Conservation (phyloP, 1,140 invertebrate species). For the Heliothis subflexa region DNA sequence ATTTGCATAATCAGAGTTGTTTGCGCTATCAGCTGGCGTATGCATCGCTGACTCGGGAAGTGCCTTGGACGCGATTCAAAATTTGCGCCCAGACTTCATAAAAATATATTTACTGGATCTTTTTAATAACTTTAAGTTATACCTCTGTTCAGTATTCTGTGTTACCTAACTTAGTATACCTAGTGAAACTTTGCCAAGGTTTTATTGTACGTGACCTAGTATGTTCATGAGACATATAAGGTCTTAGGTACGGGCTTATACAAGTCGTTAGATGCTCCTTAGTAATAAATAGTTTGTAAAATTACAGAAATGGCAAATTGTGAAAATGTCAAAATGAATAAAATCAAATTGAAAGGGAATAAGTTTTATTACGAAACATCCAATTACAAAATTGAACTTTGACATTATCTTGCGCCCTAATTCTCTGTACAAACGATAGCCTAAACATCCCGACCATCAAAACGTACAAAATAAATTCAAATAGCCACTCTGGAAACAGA, state of each 20-base stretch:
- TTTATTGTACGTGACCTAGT: too few species aligned
- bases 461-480: conserved; percentile 23
- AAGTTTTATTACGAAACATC: not conserved
- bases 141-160: too few species aligned
- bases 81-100: conserved; percentile 13
- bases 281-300: too few species aligned
- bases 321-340: too few species aligned
- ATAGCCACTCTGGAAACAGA: conserved; percentile 17
- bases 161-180: not conserved
- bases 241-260: too few species aligned
- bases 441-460: not conserved
- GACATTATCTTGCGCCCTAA: not conserved
- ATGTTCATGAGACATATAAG: too few species aligned
- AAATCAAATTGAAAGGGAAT: too few species aligned
- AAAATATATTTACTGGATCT: conserved; percentile 1
- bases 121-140: not conserved
- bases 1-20: conserved; percentile 40
- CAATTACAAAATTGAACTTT: not conserved
- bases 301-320: too few species aligned
- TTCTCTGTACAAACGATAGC: not conserved
- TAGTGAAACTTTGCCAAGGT: not conserved
- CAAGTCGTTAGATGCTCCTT: too few species aligned
- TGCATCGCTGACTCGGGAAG: conserved; percentile 28
- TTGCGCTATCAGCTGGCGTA: conserved; percentile 30
- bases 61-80: conserved; percentile 30